These are phyloP conservation scores for Onychomys leucogaster DNA, from an alignment of 2,797 vertebrate genomes.

Conservation along the genomic window DNA sequence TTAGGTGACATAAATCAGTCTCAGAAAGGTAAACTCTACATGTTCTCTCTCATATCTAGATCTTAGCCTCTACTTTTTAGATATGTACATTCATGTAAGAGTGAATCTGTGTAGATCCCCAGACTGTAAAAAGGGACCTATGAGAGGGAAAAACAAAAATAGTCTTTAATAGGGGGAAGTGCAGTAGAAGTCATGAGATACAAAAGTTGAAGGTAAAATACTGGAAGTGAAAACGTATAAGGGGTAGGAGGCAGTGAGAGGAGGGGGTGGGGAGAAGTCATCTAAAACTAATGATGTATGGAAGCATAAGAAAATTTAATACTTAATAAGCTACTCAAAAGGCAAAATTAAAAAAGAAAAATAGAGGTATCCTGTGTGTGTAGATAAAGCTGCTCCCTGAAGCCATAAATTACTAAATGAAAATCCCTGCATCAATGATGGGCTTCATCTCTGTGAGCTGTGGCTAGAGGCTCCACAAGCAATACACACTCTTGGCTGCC, in stretches of 20 bases:
- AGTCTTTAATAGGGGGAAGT: neutral
- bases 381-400: neutral
- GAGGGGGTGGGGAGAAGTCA: neutral
- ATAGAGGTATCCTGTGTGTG: neutral
- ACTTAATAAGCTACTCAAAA: neutral
- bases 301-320: neutral
- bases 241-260: neutral
- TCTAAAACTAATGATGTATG: neutral
- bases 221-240: neutral
- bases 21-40: neutral
- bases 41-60: neutral
- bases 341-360: neutral
- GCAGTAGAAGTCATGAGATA: neutral
- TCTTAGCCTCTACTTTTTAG: neutral
- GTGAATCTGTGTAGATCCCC: neutral
- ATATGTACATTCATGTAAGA: neutral
- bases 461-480: neutral
- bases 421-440: neutral
- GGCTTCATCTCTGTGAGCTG: neutral
- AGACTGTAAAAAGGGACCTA: neutral
- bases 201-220: neutral
- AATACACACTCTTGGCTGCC: neutral
- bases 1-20: neutral
- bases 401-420: neutral
- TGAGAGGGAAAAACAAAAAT: neutral